These are phyloP conservation scores for Poeciliopsis turrubarensis DNA, from an alignment of 2,113 vertebrate genomes.

Conservation along the genomic window DNA sequence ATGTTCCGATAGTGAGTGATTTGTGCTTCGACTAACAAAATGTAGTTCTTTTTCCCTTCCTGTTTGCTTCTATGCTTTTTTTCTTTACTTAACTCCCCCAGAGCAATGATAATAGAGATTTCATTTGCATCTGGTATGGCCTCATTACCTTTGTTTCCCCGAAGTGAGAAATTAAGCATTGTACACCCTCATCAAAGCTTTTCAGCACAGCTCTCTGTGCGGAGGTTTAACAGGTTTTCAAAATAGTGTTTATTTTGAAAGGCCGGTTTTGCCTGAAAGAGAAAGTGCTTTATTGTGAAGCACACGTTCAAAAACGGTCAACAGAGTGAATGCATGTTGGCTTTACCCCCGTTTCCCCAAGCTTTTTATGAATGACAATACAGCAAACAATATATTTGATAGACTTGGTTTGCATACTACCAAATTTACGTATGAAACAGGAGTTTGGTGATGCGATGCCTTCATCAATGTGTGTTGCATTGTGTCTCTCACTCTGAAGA, in stretches of 20 bases:
- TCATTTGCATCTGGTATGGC: slow-evolving; percentile 46
- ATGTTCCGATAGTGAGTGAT: slow-evolving; percentile 46
- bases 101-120: slow-evolving; percentile 39
- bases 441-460: slow-evolving; percentile 13
- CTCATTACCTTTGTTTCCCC: slow-evolving; percentile 31
- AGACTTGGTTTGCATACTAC: slow-evolving; percentile 70
- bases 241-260: slow-evolving; percentile 19
- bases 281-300: slow-evolving; percentile 3
- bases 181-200: slow-evolving; percentile 68
- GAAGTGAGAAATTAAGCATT: slow-evolving; percentile 56
- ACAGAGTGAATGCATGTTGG: slow-evolving; percentile 33
- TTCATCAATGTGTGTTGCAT: slow-evolving; percentile 39
- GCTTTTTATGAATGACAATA: slow-evolving; percentile 61
- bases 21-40: slow-evolving; percentile 33
- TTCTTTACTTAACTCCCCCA: slow-evolving; percentile 24
- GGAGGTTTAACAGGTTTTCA: slow-evolving; percentile 8
- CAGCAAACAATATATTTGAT: slow-evolving; percentile 55
- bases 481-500: slow-evolving; percentile 26
- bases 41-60: slow-evolving; percentile 15
- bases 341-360: slow-evolving; percentile 29
- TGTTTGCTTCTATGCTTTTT: slow-evolving; percentile 14
- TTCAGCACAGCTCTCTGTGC: slow-evolving; percentile 34
- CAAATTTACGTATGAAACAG: slow-evolving; percentile 23
- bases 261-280: slow-evolving; percentile 10
- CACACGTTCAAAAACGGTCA: slow-evolving; percentile 22